phyloP scores from a whole-genome alignment of 2,113 vertebrate genomes.

The Carassius auratus region DNA sequence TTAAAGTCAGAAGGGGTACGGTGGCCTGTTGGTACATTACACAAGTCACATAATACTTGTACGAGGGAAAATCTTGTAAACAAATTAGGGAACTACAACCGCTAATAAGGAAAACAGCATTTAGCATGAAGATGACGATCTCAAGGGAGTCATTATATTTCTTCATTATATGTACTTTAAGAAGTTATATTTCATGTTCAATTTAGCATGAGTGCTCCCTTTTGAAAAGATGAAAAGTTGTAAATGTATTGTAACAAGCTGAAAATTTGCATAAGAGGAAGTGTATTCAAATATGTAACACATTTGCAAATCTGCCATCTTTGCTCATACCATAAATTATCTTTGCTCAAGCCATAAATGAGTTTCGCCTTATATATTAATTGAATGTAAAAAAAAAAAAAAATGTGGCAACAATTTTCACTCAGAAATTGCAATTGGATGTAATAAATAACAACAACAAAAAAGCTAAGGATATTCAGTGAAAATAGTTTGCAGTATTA shows the following conservation, averaged over 20 bases:
- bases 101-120: slow-evolving; percentile 14
- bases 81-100: slow-evolving; percentile 14
- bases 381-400: no score
- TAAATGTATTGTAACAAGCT: background rate
- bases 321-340: background rate
- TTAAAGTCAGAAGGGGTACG: slow-evolving; percentile 53
- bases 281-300: background rate
- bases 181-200: background rate
- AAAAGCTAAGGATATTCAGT: no score
- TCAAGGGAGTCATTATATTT: slow-evolving; percentile 1
- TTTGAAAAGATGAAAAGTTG: background rate
- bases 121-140: background rate
- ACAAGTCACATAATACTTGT: slow-evolving; percentile 28
- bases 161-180: no score
- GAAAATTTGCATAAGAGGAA: background rate
- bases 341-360: background rate
- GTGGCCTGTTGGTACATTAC: slow-evolving; percentile 34
- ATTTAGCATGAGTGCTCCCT: background rate
- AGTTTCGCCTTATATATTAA: no score
- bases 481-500: no score
- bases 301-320: background rate
- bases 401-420: no score
- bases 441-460: no score
- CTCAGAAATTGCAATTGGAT: no score
- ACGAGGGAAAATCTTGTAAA: slow-evolving; percentile 18